Percentiles rank a stretch among this genome's conserved stretches.
Evolutionary conservation across 2,113 vertebrate species (phyloP).

Genomic region (Tor tambroides): DNA sequence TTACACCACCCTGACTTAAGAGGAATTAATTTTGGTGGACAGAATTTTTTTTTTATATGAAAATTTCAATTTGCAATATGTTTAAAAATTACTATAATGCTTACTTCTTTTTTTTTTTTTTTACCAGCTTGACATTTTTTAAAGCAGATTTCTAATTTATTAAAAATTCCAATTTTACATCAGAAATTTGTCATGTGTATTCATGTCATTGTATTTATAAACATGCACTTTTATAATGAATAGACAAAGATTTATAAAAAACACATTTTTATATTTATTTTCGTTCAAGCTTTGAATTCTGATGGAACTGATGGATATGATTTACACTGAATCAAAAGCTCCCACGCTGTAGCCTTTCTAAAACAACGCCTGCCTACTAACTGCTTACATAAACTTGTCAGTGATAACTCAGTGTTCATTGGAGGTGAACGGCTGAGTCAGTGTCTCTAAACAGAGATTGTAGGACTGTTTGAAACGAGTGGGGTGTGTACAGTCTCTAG

Average conservation of each 20-base stretch:
- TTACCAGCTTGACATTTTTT: neutral
- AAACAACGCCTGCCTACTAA: neutral
- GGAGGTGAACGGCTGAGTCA: constrained; percentile 24
- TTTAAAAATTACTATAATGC: no score
- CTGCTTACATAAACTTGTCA: constrained; percentile 13
- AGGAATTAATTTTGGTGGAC: no score
- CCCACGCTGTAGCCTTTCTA: neutral
- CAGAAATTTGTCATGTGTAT: neutral
- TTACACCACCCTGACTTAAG: no score
- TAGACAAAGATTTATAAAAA: no score
- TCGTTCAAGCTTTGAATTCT: neutral
- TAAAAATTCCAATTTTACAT: no score
- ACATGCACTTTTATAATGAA: neutral
- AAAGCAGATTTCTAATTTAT: neutral
- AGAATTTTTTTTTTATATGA: no score
- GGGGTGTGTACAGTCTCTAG: constrained; percentile 22
- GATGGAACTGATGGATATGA: neutral
- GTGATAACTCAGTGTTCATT: neutral
- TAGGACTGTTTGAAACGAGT: neutral
- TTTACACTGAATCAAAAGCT: neutral
- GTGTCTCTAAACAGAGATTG: neutral
- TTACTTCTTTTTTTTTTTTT: no score
- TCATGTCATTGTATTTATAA: neutral
- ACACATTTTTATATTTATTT: neutral
- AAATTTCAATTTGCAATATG: no score